Percentiles rank a stretch among this genome's conserved stretches.
Conservation (phyloP, 2,797 vertebrate genomes). For the Sebastes glaucus region DNA sequence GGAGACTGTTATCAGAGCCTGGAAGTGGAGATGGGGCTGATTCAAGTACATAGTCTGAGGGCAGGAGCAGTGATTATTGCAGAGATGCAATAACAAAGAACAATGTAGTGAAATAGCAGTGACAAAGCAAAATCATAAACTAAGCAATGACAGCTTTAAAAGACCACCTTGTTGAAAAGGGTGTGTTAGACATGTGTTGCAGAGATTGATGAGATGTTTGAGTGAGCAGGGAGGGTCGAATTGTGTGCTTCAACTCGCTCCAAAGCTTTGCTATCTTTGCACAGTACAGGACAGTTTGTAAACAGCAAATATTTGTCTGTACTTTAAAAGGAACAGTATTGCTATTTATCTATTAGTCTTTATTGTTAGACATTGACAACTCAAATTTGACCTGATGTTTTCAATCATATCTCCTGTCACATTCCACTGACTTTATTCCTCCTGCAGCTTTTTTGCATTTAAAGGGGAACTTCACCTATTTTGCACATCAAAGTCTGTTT, state of each 20-base stretch:
- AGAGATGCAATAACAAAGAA: not conserved
- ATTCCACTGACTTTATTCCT: too few relatives aligned
- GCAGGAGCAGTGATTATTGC: not conserved
- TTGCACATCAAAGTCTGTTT: too few relatives aligned
- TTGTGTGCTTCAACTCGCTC: not conserved
- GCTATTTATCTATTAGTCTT: not conserved
- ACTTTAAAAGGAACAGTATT: not conserved
- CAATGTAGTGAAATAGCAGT: not conserved
- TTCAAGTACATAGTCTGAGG: conserved; percentile 2
- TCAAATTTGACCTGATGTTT: not conserved
- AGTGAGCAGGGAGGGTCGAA: not conserved
- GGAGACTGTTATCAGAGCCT: not conserved
- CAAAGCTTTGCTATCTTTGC: not conserved
- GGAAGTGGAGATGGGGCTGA: not conserved
- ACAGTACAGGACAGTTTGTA: not conserved
- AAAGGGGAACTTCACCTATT: not conserved
- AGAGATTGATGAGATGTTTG: not conserved
- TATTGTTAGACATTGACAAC: not conserved
- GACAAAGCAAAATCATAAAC: conserved; percentile 14
- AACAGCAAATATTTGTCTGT: not conserved
- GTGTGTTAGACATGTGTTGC: not conserved
- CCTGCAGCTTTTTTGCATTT: not conserved
- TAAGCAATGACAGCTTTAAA: not conserved
- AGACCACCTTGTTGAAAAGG: not conserved
- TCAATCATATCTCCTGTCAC: not conserved